A percentile compares a stretch with the other conserved stretches of the same genome.
Evolutionary conservation across 92 coral and sea anemone species (phyloP).

Genomic region (Galaxea fascicularis): DNA sequence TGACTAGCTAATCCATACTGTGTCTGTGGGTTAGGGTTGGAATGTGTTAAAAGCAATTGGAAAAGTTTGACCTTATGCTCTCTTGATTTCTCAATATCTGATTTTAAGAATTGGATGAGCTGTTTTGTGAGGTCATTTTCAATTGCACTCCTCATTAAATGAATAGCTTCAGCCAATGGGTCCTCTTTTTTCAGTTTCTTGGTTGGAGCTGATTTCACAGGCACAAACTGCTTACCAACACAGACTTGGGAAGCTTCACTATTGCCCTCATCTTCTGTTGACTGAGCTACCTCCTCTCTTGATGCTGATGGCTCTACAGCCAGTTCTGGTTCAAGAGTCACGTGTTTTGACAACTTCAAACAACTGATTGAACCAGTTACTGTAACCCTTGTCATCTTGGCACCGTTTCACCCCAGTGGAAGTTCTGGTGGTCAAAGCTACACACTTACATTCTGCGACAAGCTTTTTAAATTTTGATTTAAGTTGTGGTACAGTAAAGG

Average conservation of each 20-base stretch:
- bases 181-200: conserved; percentile 56
- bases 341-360: conserved; percentile 55
- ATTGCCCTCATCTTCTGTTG: conserved; percentile 47
- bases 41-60: too few species aligned
- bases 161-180: conserved; percentile 54
- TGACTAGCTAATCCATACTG: conserved; percentile 32
- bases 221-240: conserved; percentile 44
- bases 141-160: conserved; percentile 45
- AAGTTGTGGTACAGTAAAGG: conserved; percentile 50
- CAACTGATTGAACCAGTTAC: conserved; percentile 57
- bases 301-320: conserved; percentile 59
- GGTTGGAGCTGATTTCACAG: conserved; percentile 50
- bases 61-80: conserved; percentile 61
- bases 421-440: conserved; percentile 53
- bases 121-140: conserved; percentile 57
- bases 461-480: conserved; percentile 53
- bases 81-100: conserved; percentile 53
- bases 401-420: conserved; percentile 41
- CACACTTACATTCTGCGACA: conserved; percentile 52
- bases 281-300: conserved; percentile 32
- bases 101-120: conserved; percentile 48
- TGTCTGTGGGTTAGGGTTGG: conserved; percentile 45
- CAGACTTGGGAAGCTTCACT: conserved; percentile 28
- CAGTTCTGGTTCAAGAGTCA: conserved; percentile 56
- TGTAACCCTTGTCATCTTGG: conserved; percentile 58